These are phyloP conservation scores for Oreocharis arfaki DNA, from an alignment of 2,113 vertebrate species.

Conservation along the genomic window DNA sequence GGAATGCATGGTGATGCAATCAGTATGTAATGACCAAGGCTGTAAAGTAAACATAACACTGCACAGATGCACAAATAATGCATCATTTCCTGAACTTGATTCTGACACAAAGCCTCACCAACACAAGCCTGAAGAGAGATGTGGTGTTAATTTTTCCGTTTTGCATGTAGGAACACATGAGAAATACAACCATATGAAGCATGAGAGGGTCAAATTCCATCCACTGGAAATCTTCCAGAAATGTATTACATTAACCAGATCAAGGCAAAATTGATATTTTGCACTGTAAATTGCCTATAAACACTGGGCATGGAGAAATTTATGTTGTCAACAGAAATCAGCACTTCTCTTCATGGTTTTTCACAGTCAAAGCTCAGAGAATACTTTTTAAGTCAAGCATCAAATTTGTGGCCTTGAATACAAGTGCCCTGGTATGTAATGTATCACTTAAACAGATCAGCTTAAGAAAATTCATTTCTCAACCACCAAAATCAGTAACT, in stretches of 20 bases:
- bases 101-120: not conserved
- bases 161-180: not conserved
- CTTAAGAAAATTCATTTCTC: not conserved
- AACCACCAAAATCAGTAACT: not conserved
- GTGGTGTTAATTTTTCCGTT: not conserved
- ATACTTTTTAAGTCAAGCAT: not conserved
- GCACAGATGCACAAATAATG: not conserved
- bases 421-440: not conserved
- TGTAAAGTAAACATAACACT: not conserved
- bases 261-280: not conserved
- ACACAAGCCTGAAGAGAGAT: not conserved
- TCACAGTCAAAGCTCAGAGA: not conserved
- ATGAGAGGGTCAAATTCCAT: not conserved
- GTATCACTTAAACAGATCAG: not conserved
- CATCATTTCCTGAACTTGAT: not conserved
- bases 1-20: not conserved
- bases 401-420: not conserved
- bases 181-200: not conserved
- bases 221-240: not conserved
- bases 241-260: not conserved
- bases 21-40: not conserved
- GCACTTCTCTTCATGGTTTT: not conserved
- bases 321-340: not conserved
- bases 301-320: not conserved
- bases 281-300: not conserved